Conservation (phyloP, 2,797 vertebrate species). For the Siniperca obscura region DNA sequence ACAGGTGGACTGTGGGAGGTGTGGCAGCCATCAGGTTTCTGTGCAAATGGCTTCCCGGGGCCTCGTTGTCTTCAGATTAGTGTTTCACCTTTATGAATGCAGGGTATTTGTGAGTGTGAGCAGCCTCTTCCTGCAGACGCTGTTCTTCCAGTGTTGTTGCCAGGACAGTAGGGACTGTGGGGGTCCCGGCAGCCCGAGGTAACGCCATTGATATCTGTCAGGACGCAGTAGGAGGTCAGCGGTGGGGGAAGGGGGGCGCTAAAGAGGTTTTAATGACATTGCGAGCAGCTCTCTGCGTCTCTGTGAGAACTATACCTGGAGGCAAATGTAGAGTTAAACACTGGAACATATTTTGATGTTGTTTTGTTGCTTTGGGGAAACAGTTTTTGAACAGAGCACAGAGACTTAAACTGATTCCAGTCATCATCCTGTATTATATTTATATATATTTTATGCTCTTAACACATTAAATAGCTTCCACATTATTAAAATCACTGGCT, state of each 20-base stretch:
- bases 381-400: neutral
- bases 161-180: constrained; percentile 54
- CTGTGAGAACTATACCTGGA: constrained; percentile 29
- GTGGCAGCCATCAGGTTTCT: neutral
- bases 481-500: too few species aligned
- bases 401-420: too few species aligned
- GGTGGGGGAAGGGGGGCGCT: constrained; percentile 37
- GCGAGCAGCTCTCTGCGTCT: constrained; percentile 57
- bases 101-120: neutral
- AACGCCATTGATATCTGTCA: constrained; percentile 77
- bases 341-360: constrained; percentile 27
- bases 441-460: neutral
- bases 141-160: constrained; percentile 28
- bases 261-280: constrained; percentile 84
- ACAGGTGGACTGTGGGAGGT: neutral
- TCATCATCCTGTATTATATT: neutral
- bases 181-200: constrained; percentile 68
- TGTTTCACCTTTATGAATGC: constrained; percentile 25
- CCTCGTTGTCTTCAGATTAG: neutral
- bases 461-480: neutral
- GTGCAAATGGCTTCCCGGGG: constrained; percentile 5
- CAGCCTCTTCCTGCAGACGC: constrained; percentile 1
- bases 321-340: constrained; percentile 43
- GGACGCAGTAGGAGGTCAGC: constrained; percentile 52
- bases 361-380: constrained; percentile 25